These are phyloP conservation scores for Drosophila robusta DNA, from an alignment of 2,888 invertebrate genomes.

Conservation along the genomic window DNA sequence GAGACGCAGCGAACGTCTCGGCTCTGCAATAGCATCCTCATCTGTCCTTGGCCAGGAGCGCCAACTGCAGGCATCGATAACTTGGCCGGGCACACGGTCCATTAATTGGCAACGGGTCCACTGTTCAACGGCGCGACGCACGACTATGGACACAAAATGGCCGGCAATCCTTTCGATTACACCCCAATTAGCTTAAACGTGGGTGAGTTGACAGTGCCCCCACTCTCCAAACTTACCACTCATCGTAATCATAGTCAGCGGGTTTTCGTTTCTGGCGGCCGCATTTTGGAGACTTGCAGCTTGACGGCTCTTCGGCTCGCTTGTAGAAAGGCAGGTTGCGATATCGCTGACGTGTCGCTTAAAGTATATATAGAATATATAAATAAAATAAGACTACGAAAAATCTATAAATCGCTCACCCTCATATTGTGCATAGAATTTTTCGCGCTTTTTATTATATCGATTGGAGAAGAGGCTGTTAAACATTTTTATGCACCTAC, in stretches of 20 bases:
- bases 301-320: slow-evolving; percentile 26
- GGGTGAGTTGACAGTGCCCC: neutral
- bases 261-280: slow-evolving; percentile 1
- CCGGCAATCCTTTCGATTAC: slow-evolving; percentile 39
- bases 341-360: slow-evolving; percentile 25
- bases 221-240: slow-evolving; percentile 28
- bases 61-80: slow-evolving; percentile 32
- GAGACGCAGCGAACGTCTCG: slow-evolving; percentile 38
- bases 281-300: slow-evolving; percentile 11
- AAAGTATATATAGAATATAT: neutral
- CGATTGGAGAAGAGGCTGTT: slow-evolving; percentile 45
- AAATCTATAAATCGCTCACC: slow-evolving; percentile 8
- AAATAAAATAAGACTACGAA: no score
- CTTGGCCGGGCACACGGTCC: slow-evolving; percentile 13
- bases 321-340: slow-evolving; percentile 28
- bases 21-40: slow-evolving; percentile 1
- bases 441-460: slow-evolving; percentile 35
- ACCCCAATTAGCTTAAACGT: slow-evolving; percentile 24
- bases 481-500: slow-evolving; percentile 31
- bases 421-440: slow-evolving; percentile 37
- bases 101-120: slow-evolving; percentile 45
- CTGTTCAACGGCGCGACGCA: slow-evolving; percentile 40
- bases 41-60: slow-evolving; percentile 34
- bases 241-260: slow-evolving; percentile 43
- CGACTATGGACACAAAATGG: slow-evolving; percentile 42